phyloP scores from a whole-genome alignment of 2,113 vertebrate genomes.

The Barbus barbus region DNA sequence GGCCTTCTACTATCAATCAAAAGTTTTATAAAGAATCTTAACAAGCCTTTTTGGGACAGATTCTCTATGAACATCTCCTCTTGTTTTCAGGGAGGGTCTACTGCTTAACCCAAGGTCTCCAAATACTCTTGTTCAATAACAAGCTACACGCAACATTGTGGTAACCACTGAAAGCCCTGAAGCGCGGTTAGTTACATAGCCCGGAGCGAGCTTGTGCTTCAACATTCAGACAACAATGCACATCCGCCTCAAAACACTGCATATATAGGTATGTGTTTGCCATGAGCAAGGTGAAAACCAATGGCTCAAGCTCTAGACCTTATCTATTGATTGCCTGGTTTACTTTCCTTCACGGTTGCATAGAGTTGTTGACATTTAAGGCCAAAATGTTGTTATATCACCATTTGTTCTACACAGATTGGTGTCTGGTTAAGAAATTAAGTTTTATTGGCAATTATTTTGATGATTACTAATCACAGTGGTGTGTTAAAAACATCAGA shows the following conservation, averaged over 20 bases:
- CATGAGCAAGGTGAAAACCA: conserved; percentile 13
- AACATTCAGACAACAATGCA: not conserved
- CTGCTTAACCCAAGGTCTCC: not conserved
- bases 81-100: not conserved
- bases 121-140: not conserved
- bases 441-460: not conserved
- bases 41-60: not conserved
- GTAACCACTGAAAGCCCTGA: not conserved
- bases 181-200: not conserved
- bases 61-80: not conserved
- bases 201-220: not conserved
- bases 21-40: conserved; percentile 4
- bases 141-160: not conserved
- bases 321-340: conserved; percentile 20
- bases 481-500: not conserved
- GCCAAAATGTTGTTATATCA: not conserved
- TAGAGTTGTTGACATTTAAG: not conserved
- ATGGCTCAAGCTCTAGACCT: not conserved
- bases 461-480: not conserved
- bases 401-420: not conserved
- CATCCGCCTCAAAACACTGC: not conserved
- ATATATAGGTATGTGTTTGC: not conserved
- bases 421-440: not conserved
- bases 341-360: not conserved
- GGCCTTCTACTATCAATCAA: conserved; percentile 26